phyloP scores from a whole-genome alignment of 2,113 vertebrate genomes.

The Camarhynchus parvulus region DNA sequence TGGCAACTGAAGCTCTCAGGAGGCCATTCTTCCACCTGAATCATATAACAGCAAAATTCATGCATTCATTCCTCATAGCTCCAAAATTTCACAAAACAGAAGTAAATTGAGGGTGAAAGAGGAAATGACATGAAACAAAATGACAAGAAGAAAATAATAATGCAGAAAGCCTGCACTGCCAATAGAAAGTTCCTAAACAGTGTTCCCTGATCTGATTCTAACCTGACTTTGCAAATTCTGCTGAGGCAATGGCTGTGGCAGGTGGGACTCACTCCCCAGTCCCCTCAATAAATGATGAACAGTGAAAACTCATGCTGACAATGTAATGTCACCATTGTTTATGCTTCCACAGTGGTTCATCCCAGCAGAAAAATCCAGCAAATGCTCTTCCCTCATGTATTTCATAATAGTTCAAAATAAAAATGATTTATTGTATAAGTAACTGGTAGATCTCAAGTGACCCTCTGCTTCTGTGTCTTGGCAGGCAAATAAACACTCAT shows the following conservation, averaged over 20 bases:
- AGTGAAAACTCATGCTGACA: not conserved
- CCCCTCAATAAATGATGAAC: not conserved
- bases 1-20: conserved; percentile 27
- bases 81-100: not conserved
- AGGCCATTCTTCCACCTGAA: conserved; percentile 1
- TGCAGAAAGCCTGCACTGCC: not conserved
- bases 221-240: not conserved
- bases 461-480: not conserved
- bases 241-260: not conserved
- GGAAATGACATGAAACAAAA: conserved; percentile 16
- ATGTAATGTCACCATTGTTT: not conserved
- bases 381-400: not conserved
- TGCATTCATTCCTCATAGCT: not conserved
- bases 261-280: not conserved
- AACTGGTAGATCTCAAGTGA: not conserved
- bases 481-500: not conserved
- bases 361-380: not conserved
- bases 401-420: not conserved
- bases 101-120: conserved; percentile 29
- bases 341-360: not conserved
- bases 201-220: not conserved
- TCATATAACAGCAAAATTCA: not conserved
- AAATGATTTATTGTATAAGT: not conserved
- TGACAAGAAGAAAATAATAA: conserved; percentile 17
- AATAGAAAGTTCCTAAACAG: not conserved